phyloP scores from a whole-genome alignment of 1,140 invertebrate species.

The Pomacea maculata region DNA sequence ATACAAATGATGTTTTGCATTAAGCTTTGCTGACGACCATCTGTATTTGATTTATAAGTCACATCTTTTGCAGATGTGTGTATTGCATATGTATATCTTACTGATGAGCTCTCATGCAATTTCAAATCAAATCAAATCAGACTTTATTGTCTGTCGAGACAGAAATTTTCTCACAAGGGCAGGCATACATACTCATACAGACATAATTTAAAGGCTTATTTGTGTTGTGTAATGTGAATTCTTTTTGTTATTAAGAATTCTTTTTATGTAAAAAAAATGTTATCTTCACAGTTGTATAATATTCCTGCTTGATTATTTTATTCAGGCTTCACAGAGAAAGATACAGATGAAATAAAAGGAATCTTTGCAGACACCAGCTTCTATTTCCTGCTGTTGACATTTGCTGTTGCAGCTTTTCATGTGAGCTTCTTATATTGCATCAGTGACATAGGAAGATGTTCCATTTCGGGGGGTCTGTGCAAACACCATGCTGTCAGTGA shows the following conservation, averaged over 20 bases:
- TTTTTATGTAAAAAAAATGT: neutral
- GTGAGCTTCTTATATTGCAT: slow-evolving; percentile 73
- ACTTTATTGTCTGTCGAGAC: too few species aligned
- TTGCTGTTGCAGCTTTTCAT: slow-evolving; percentile 91
- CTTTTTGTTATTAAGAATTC: neutral
- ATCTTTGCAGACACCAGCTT: slow-evolving; percentile 97
- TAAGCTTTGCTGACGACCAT: too few species aligned
- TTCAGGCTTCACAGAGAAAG: slow-evolving; percentile 88
- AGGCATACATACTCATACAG: too few species aligned
- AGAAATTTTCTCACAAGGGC: too few species aligned
- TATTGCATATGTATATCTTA: too few species aligned
- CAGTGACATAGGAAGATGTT: too few species aligned
- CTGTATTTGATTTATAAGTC: too few species aligned
- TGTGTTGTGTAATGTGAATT: neutral
- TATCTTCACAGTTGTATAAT: neutral
- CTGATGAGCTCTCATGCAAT: neutral
- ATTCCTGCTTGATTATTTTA: slow-evolving; percentile 8
- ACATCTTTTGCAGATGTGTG: too few species aligned
- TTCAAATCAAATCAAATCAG: too few species aligned
- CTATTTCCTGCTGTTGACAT: slow-evolving; percentile 90
- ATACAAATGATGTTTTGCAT: too few species aligned
- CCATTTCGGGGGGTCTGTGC: too few species aligned
- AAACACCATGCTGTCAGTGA: too few species aligned
- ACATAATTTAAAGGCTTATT: neutral
- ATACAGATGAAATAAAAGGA: slow-evolving; percentile 95